Percentiles rank a stretch among this genome's conserved stretches.
These are phyloP conservation scores for Luperina nickerlii DNA, from an alignment of 2,888 invertebrate species.

Conservation along the genomic window DNA sequence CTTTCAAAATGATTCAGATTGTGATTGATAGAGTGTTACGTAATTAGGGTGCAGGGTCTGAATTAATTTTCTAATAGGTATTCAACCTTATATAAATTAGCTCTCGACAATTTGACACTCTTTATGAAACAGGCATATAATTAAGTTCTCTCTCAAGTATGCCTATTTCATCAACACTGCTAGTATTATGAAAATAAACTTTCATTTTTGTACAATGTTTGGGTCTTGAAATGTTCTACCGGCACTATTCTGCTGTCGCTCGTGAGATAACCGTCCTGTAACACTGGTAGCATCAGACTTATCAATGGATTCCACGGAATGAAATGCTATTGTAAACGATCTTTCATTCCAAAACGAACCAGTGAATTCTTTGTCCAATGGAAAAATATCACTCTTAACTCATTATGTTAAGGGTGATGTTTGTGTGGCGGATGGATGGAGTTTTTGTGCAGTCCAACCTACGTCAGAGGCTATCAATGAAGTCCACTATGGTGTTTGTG, in stretches of 20 bases:
- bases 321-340: constrained; percentile 88
- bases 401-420: constrained; percentile 70
- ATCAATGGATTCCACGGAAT: constrained; percentile 90
- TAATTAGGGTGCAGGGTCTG: not conserved
- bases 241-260: constrained; percentile 79
- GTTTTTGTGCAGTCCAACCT: constrained; percentile 85
- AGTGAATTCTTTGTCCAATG: constrained; percentile 71
- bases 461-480: constrained; percentile 90
- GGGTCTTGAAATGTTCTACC: constrained; percentile 40
- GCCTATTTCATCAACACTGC: constrained; percentile 11
- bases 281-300: constrained; percentile 89
- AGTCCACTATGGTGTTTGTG: constrained; percentile 89
- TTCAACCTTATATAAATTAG: constrained; percentile 12
- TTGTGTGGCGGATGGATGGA: constrained; percentile 68
- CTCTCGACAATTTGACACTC: not conserved
- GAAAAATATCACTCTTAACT: constrained; percentile 71
- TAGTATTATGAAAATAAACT: constrained; percentile 17
- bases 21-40: not conserved
- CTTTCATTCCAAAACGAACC: constrained; percentile 84
- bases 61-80: constrained; percentile 5
- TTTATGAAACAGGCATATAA: constrained; percentile 33
- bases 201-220: constrained; percentile 40
- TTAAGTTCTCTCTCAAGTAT: constrained; percentile 34
- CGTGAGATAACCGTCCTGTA: constrained; percentile 87
- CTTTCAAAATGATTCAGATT: not conserved